Evolutionary conservation across 2,888 invertebrate species (phyloP), one percentile per base, ranked within the genome.

Genomic region (Dryobotodes eremita): DNA sequence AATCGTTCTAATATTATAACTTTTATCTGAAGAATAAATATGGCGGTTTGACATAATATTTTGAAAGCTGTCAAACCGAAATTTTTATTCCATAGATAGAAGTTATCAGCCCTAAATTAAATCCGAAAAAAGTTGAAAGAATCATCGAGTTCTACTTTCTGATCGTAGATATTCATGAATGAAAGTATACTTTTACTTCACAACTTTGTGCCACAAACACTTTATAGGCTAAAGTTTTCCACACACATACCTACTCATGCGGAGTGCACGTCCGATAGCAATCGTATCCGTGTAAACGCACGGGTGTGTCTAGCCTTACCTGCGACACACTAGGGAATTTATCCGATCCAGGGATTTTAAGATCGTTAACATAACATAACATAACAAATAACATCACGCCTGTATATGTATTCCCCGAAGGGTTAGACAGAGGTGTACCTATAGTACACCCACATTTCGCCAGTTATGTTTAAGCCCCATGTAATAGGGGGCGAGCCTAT

Each of bases 211-310:
- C 46, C 69, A 74, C 31, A 69, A 57, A 59, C 17, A 70, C 15
- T 70, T 53, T 48, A 48, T 31, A 64, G 36, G 3, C 11, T 82
- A 36, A 57, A 46, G 70, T 48, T 75, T 55, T 50, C 20, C 15
- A 65, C 36, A n/a, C 11, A 50, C 61, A 71, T 46, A 42, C 53
- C 46, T 42, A 55, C 42, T 73, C 53, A 59, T 59, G 26, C 26
- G 79, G 61, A 73, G 84, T 84, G 84, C 65, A 79, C 66, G 46
- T 79, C 62, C 79, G 80, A 74, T 74, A 68, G 84, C 50, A 62
- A 79, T 82, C 62, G n/a, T 46, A 64, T 84, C 65, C 71, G 62
- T 50, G 57, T 79, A 26, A 79, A 70, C 42, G 79, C 61, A 48
- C 61, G 20, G 23, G 53, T 59, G 82, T 71, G 36, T 66, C 71